Conservation (phyloP, 2,113 vertebrate genomes). For the Vombatus ursinus region DNA sequence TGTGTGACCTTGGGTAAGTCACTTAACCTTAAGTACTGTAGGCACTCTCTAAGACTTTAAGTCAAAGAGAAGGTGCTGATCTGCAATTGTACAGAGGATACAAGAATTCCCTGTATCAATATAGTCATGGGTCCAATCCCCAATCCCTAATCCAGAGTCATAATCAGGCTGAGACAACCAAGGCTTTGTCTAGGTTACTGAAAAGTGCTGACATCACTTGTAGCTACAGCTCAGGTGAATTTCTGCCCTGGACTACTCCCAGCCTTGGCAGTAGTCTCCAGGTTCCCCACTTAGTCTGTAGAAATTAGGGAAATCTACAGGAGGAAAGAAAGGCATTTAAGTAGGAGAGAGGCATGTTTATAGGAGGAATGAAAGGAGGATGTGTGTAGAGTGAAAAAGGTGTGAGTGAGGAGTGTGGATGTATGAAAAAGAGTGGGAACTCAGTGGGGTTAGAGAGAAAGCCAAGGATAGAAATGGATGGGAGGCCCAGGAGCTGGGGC, state of each 20-base stretch:
- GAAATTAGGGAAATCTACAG: not conserved
- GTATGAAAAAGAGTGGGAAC: not conserved
- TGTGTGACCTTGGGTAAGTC: not conserved
- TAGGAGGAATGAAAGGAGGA: not conserved
- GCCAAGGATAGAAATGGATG: not conserved
- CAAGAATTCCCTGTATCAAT: not conserved
- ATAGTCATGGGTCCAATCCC: not conserved
- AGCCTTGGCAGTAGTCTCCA: not conserved
- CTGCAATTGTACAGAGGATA: not conserved
- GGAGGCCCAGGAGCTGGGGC: not conserved
- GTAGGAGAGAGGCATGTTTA: not conserved
- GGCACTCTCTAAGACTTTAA: not conserved
- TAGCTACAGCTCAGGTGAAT: not conserved
- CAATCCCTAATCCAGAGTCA: not conserved
- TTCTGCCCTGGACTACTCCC: not conserved
- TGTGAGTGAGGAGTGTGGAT: not conserved
- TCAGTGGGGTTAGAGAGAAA: not conserved
- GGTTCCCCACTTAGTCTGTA: not conserved
- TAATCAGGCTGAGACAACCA: not conserved
- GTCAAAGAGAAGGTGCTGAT: not conserved
- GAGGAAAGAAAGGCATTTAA: not conserved
- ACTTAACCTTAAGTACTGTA: not conserved
- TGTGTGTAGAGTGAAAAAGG: rapidly evolving
- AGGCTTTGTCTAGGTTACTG: not conserved
- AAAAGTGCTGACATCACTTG: not conserved